phyloP scores from a whole-genome alignment of 2,797 vertebrate species.

The Lophius americanus region DNA sequence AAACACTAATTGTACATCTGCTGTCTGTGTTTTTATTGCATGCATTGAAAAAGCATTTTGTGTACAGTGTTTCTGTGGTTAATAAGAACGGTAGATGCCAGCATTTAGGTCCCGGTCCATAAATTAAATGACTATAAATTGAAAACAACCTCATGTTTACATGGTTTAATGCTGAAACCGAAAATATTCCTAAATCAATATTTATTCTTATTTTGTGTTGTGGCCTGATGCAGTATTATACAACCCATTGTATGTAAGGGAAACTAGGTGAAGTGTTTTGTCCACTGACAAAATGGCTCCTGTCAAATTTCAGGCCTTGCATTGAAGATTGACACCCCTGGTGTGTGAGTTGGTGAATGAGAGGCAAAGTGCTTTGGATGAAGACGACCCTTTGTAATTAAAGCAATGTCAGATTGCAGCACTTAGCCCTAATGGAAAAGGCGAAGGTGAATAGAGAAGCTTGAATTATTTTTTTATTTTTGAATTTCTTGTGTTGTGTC shows the following conservation, averaged over 20 bases:
- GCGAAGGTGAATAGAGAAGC: no score
- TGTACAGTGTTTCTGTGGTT: constrained; percentile 15
- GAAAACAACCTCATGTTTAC: constrained; percentile 4
- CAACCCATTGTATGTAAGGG: no score
- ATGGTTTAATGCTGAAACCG: constrained; percentile 5
- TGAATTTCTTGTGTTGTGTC: background rate
- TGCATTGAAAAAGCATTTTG: background rate
- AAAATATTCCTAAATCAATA: no score
- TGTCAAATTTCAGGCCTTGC: no score
- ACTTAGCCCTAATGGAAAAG: no score
- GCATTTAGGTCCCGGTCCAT: constrained; percentile 30
- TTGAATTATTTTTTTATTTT: no score
- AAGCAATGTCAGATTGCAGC: no score
- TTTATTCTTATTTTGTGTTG: background rate
- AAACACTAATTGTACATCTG: constrained; percentile 46
- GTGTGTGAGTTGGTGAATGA: background rate
- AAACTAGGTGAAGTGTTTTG: background rate
- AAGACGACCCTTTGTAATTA: no score
- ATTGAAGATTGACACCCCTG: background rate
- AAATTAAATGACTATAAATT: background rate
- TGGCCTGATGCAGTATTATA: no score
- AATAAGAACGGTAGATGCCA: constrained; percentile 61
- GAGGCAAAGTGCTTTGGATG: no score
- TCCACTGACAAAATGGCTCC: background rate
- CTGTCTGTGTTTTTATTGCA: constrained; percentile 12